Evolutionary conservation across 2,113 vertebrate species (phyloP), one percentile per base, ranked within the genome.

Genomic region (Percopsis transmontana): DNA sequence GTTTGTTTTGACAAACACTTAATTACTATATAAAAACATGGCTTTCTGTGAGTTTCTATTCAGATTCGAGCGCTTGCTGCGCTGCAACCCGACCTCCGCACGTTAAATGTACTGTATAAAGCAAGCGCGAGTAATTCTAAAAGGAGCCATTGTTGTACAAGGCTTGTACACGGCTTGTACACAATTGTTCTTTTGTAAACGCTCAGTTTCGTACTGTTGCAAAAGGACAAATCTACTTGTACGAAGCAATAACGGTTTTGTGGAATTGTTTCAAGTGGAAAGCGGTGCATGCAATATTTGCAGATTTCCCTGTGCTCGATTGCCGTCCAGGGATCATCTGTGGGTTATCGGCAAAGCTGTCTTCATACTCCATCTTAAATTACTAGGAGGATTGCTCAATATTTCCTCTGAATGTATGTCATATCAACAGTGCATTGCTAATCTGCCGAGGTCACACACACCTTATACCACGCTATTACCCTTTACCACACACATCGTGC

Each of bases 381-480:
- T 42, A 23, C 42, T 71, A 20, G 8, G 63, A 63, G 44, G 58
- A 39, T 18, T 19, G 44, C 41, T 54, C 2, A 16, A 67, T 63
- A 33, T 74, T 69, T 52, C 44, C 45, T n/a, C 0, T 39, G 59
- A 63, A 70, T 69, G 23, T 68, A 20, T 80, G 77, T 74, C 56
- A 72, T 55, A 60, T 74, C 63, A 84, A 58, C 80, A 70, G 60
- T 42, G 13, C 63, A 74, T 74, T 74, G 60, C 63, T 85, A 83
- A 85, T 86, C 68, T 62, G 77, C 61, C 5, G 50, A 21, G 70
- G 72, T 68, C 53, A 14, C 40, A 14, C 40, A 47, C 55, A 41
- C 61, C 60, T 69, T 62, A 48, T 54, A 23, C 61, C 10, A 16
- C 64, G 80, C 77, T 89, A 81, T 86, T 85, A 81, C 38, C 11